phyloP scores from a whole-genome alignment of 2,113 vertebrate species.

The Aspidoscelis tigris region DNA sequence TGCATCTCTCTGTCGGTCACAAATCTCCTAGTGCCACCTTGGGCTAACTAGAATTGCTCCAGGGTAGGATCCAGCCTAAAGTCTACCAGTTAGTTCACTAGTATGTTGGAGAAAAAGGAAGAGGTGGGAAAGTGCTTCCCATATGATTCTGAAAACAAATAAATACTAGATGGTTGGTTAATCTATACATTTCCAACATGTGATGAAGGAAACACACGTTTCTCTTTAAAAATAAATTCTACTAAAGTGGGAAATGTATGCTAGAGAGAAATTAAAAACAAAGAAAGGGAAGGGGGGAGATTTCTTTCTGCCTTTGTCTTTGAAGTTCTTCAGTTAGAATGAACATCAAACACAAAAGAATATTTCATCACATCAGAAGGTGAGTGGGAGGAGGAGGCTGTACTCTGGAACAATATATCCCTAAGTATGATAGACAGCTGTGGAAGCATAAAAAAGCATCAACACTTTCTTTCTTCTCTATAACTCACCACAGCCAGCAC shows the following conservation, averaged over 20 bases:
- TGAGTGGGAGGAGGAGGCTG: not conserved
- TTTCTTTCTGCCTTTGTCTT: not conserved
- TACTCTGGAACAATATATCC: not conserved
- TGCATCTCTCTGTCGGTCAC: not conserved
- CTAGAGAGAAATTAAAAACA: conserved; percentile 4
- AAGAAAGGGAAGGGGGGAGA: not conserved
- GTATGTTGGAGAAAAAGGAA: not conserved
- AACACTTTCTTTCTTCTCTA: not conserved
- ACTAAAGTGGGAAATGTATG: not conserved
- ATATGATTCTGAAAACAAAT: not conserved
- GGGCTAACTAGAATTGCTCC: not conserved
- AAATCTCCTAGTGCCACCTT: not conserved
- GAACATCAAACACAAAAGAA: not conserved
- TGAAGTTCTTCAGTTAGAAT: conserved; percentile 28
- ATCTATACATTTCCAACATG: not conserved
- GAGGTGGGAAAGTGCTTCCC: too few species aligned
- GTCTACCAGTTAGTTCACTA: not conserved
- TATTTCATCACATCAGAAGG: not conserved
- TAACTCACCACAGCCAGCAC: not conserved
- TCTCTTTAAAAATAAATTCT: not conserved
- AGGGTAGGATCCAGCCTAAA: not conserved
- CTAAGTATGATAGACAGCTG: conserved; percentile 11
- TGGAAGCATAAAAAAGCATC: conserved; percentile 28
- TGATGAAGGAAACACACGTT: not conserved
- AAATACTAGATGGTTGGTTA: not conserved